These are phyloP conservation scores for Drosophila mulleri DNA, from an alignment of 2,888 invertebrate genomes.

Conservation along the genomic window DNA sequence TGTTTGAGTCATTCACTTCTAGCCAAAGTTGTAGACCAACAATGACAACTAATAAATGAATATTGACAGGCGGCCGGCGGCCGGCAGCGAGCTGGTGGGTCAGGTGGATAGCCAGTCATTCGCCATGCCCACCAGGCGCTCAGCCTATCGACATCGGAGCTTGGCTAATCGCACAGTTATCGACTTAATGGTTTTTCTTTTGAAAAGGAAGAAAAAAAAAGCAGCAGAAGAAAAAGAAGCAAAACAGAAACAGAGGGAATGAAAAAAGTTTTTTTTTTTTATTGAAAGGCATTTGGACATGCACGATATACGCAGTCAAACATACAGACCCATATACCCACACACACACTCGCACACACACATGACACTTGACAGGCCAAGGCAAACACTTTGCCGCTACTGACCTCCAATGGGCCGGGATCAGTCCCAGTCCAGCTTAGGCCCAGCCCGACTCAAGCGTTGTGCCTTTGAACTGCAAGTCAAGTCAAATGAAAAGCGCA, in stretches of 20 bases:
- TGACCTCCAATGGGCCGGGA: conserved; percentile 63
- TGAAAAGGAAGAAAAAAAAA: conserved; percentile 25
- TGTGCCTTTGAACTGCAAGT: conserved; percentile 79
- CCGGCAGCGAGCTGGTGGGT: conserved; percentile 31
- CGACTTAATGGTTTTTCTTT: conserved; percentile 78
- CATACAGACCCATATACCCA: conserved; percentile 16
- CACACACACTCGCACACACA: conserved; percentile 8
- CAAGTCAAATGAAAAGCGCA: conserved; percentile 78
- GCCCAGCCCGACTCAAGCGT: conserved; percentile 6
- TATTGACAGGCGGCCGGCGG: conserved; percentile 66
- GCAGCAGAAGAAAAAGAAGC: conserved; percentile 14
- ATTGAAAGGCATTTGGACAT: conserved; percentile 75
- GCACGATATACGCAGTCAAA: conserved; percentile 51
- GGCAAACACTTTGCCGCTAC: conserved; percentile 49
- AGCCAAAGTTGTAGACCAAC: conserved; percentile 53
- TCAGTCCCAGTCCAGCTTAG: conserved; percentile 7
- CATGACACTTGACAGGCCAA: conserved; percentile 66
- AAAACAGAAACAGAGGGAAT: conserved; percentile 12
- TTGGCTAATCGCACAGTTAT: conserved; percentile 78
- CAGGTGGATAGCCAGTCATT: conserved; percentile 37
- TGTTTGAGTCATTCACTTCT: conserved; percentile 33
- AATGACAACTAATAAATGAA: conserved; percentile 76
- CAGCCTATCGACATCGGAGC: conserved; percentile 72
- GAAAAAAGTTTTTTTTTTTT: conserved; percentile 48
- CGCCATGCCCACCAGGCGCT: conserved; percentile 17